A percentile compares a stretch with the other conserved stretches of the same genome.
Conservation (phyloP, 2,113 vertebrate species). For the Hippocampus guttulatus region DNA sequence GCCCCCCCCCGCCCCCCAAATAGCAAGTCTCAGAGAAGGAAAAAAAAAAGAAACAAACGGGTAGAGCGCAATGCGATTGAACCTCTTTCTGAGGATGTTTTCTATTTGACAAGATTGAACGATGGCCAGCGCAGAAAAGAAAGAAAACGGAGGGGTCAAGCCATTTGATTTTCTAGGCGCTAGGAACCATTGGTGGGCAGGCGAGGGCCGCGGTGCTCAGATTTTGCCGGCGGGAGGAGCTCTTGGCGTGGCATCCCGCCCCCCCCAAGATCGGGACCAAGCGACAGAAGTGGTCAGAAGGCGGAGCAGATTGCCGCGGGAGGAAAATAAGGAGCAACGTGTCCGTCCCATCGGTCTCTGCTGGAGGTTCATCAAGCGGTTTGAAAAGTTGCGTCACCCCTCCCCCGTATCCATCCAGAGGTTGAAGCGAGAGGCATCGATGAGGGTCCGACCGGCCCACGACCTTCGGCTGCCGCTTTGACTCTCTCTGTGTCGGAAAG, state of each 20-base stretch:
- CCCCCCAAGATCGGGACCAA: constrained; percentile 29
- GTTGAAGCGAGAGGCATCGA: constrained; percentile 32
- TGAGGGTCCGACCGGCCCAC: constrained; percentile 38
- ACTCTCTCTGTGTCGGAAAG: constrained; percentile 20
- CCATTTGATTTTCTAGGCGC: constrained; percentile 39
- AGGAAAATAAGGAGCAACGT: constrained; percentile 15
- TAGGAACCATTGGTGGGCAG: constrained; percentile 42
- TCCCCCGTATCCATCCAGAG: constrained; percentile 26
- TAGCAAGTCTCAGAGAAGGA: not conserved
- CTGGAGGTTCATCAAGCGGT: constrained; percentile 33
- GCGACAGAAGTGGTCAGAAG: constrained; percentile 17
- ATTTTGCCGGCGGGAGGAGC: constrained; percentile 56
- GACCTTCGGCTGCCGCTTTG: constrained; percentile 13
- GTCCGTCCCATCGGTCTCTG: constrained; percentile 24
- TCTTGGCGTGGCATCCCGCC: constrained; percentile 29
- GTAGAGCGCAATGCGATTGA: constrained; percentile 13
- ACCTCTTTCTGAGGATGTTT: constrained; percentile 19
- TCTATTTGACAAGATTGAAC: constrained; percentile 39
- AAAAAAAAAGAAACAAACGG: not conserved
- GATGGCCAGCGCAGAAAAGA: constrained; percentile 62
- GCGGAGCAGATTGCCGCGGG: constrained; percentile 22
- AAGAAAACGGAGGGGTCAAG: constrained; percentile 2
- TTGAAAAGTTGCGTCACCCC: constrained; percentile 16
- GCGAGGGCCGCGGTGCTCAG: constrained; percentile 39
- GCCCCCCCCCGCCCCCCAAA: not conserved